These are phyloP conservation scores for Neosilurus hyrtlii DNA, from an alignment of 2,797 vertebrate genomes.

Conservation along the genomic window DNA sequence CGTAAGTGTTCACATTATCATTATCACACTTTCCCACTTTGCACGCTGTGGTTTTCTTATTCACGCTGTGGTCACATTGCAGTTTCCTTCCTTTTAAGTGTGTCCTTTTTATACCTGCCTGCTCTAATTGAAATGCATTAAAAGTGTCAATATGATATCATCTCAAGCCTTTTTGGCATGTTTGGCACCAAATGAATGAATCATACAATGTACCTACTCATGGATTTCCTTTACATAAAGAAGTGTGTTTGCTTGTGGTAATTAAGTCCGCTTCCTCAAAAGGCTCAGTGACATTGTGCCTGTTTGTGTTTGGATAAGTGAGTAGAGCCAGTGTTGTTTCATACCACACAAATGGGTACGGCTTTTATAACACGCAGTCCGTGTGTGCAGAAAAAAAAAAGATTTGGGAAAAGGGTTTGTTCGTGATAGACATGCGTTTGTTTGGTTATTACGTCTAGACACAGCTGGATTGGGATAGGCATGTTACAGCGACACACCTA, in stretches of 20 bases:
- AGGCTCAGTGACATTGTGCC: conserved; percentile 51
- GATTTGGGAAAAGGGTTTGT: conserved; percentile 34
- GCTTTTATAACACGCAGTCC: conserved; percentile 31
- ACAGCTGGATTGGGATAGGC: conserved; percentile 80
- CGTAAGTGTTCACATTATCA: conserved; percentile 71
- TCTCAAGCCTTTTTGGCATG: conserved; percentile 1
- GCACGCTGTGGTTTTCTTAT: conserved; percentile 61
- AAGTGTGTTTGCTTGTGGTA: conserved; percentile 51
- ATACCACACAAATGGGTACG: conserved; percentile 23
- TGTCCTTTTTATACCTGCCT: conserved; percentile 18
- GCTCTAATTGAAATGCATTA: conserved; percentile 3
- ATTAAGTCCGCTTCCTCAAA: conserved; percentile 53
- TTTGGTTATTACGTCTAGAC: conserved; percentile 59
- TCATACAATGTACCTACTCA: conserved; percentile 2
- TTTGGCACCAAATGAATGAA: conserved; percentile 17
- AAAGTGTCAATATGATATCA: conserved; percentile 30
- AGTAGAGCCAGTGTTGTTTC: conserved; percentile 35
- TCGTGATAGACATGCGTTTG: conserved; percentile 34
- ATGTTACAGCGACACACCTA: conserved; percentile 83
- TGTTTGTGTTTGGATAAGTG: conserved; percentile 45
- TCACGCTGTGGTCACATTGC: conserved; percentile 17
- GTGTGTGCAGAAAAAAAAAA: conserved; percentile 23
- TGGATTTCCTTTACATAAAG: conserved; percentile 28
- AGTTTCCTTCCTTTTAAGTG: conserved; percentile 31
- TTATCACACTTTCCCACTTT: conserved; percentile 61